Conservation (phyloP, 2,888 invertebrate genomes). For the Bhutanitis thaidina region DNA sequence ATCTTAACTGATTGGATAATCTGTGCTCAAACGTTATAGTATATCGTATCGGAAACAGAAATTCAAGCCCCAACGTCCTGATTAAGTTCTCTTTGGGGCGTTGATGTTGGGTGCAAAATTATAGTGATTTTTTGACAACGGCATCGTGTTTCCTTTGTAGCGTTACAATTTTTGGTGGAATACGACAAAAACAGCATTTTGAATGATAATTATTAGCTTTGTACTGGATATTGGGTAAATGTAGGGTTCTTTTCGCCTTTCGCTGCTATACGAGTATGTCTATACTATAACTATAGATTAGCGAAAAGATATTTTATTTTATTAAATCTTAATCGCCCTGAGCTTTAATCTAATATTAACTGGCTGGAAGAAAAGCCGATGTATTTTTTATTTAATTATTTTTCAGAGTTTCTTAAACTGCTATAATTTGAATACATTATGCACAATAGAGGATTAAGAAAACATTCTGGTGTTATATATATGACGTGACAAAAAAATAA, state of each 20-base stretch:
- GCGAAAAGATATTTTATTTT: not conserved
- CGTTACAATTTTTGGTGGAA: slow-evolving; percentile 58
- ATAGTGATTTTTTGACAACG: slow-evolving; percentile 72
- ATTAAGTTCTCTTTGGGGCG: slow-evolving; percentile 72
- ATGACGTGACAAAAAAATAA: too few relatives aligned
- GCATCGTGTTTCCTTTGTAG: slow-evolving; percentile 62
- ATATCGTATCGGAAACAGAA: slow-evolving; percentile 78
- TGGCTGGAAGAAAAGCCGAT: too few relatives aligned
- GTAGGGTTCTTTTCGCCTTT: slow-evolving; percentile 30
- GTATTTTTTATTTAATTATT: too few relatives aligned
- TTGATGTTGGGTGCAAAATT: slow-evolving; percentile 56
- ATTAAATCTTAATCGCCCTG: not conserved
- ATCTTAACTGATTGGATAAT: slow-evolving; percentile 81
- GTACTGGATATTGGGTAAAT: slow-evolving; percentile 30
- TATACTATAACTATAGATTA: slow-evolving; percentile 6
- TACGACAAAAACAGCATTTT: slow-evolving; percentile 61
- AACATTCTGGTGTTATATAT: too few relatives aligned
- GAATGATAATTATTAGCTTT: slow-evolving; percentile 66
- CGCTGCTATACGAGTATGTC: too few relatives aligned
- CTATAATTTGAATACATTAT: too few relatives aligned
- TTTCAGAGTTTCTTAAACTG: too few relatives aligned
- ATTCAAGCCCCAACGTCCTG: slow-evolving; percentile 66
- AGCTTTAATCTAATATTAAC: too few relatives aligned
- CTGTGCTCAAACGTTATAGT: slow-evolving; percentile 76
- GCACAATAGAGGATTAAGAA: too few relatives aligned